These are phyloP conservation scores for Apeira syringaria DNA, from an alignment of 2,888 invertebrate species.

Conservation along the genomic window DNA sequence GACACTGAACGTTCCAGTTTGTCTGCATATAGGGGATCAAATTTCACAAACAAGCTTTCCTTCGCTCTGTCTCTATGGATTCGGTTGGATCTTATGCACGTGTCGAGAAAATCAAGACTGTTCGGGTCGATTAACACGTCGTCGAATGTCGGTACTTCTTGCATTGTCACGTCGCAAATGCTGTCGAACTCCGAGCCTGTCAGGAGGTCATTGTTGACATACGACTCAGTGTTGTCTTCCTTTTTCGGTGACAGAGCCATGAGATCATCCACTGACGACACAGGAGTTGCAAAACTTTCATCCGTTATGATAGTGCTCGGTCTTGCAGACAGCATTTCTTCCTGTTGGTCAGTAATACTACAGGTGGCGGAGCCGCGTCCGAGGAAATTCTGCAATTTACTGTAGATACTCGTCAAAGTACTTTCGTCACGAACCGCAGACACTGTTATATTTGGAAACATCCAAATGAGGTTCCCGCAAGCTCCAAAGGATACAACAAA, in stretches of 20 bases:
- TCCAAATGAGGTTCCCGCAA: constrained; percentile 38
- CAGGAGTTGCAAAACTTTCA: constrained; percentile 62
- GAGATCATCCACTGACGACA: constrained; percentile 65
- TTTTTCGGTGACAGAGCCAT: constrained; percentile 66
- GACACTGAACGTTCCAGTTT: constrained; percentile 41
- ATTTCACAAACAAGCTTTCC: constrained; percentile 87
- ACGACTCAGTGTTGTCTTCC: constrained; percentile 40
- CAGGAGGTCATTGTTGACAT: constrained; percentile 62
- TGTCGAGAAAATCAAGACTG: constrained; percentile 81
- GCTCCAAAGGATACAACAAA: background rate
- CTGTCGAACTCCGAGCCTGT: constrained; percentile 68
- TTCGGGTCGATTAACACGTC: constrained; percentile 83
- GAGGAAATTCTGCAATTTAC: constrained; percentile 53
- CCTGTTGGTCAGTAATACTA: constrained; percentile 14
- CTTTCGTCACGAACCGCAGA: constrained; percentile 46
- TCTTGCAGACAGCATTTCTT: constrained; percentile 53
- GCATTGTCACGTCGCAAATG: constrained; percentile 73
- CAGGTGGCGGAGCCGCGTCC: constrained; percentile 36
- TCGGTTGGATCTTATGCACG: constrained; percentile 67
- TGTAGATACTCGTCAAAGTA: constrained; percentile 50
- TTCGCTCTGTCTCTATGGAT: constrained; percentile 69
- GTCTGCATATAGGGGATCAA: constrained; percentile 80
- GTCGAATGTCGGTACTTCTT: constrained; percentile 58
- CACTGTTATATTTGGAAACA: constrained; percentile 55
- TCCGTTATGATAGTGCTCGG: constrained; percentile 53